Conservation (phyloP, 2,888 invertebrate species). For the Agriopis marginaria region DNA sequence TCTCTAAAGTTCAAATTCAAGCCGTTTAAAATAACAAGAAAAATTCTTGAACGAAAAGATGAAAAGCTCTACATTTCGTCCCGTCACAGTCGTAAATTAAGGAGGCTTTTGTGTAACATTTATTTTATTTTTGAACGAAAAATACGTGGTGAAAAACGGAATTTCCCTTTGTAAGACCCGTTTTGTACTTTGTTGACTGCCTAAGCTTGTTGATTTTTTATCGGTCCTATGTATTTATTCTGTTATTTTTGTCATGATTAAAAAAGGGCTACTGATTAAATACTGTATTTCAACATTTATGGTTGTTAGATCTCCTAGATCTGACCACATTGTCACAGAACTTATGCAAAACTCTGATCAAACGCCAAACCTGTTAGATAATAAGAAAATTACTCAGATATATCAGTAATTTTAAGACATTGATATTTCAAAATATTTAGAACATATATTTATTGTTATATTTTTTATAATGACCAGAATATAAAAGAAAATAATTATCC, state of each 20-base stretch:
- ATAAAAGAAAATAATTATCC: too few species aligned
- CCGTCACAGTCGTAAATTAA: slow-evolving; percentile 39
- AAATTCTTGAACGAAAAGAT: slow-evolving; percentile 29
- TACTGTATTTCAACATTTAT: background rate
- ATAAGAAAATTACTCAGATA: too few species aligned
- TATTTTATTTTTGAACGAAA: slow-evolving; percentile 36
- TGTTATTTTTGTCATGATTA: background rate
- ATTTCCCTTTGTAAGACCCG: slow-evolving; percentile 36
- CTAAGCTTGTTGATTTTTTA: slow-evolving; percentile 38
- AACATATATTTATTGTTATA: too few species aligned
- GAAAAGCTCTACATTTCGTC: slow-evolving; percentile 33
- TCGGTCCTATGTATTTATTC: slow-evolving; percentile 13
- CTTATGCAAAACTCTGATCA: too few species aligned
- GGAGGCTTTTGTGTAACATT: slow-evolving; percentile 39
- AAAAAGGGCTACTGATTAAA: background rate
- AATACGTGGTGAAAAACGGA: slow-evolving; percentile 45
- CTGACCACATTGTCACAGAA: too few species aligned
- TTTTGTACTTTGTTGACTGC: slow-evolving; percentile 31
- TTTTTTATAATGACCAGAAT: too few species aligned
- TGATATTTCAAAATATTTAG: too few species aligned
- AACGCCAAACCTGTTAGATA: background rate
- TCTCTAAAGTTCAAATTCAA: background rate
- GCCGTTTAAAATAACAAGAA: slow-evolving; percentile 25
- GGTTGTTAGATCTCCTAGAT: too few species aligned
- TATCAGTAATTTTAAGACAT: too few species aligned